Evolutionary conservation across 1,140 invertebrate species (phyloP).

Genomic region (Danaus plexippus): DNA sequence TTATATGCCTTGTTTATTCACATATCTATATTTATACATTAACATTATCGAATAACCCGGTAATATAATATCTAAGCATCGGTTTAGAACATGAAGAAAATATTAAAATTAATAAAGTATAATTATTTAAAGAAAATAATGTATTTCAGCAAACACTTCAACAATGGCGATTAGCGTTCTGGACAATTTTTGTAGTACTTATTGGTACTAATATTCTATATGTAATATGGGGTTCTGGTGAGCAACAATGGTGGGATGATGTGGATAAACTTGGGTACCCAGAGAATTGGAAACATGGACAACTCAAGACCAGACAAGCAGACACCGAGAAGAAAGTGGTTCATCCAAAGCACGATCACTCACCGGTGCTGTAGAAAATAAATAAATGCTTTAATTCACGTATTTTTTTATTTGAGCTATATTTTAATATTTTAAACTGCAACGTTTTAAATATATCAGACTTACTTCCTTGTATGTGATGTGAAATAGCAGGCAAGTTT

Average conservation of each 20-base stretch:
- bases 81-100: background rate
- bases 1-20: too few relatives aligned
- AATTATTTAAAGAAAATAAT: constrained; percentile 10
- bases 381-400: background rate
- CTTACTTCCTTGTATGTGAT: too few relatives aligned
- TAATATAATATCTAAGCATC: too few relatives aligned
- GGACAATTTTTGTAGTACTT: constrained; percentile 71
- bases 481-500: too few relatives aligned
- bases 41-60: too few relatives aligned
- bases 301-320: constrained; percentile 32
- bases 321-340: constrained; percentile 53
- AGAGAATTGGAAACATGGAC: constrained; percentile 51
- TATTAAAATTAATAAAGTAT: constrained; percentile 1
- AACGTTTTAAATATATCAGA: too few relatives aligned
- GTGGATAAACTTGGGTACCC: constrained; percentile 61
- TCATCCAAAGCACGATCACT: constrained; percentile 57
- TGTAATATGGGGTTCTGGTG: constrained; percentile 78
- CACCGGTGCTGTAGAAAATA: constrained; percentile 42
- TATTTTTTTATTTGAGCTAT: too few relatives aligned
- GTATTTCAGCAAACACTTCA: constrained; percentile 76
- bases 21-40: too few relatives aligned
- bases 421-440: too few relatives aligned
- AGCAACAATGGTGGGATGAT: constrained; percentile 80
- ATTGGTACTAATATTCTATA: constrained; percentile 81
- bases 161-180: constrained; percentile 79